phyloP scores from a whole-genome alignment of 2,797 vertebrate species.

The Agapornis canus region DNA sequence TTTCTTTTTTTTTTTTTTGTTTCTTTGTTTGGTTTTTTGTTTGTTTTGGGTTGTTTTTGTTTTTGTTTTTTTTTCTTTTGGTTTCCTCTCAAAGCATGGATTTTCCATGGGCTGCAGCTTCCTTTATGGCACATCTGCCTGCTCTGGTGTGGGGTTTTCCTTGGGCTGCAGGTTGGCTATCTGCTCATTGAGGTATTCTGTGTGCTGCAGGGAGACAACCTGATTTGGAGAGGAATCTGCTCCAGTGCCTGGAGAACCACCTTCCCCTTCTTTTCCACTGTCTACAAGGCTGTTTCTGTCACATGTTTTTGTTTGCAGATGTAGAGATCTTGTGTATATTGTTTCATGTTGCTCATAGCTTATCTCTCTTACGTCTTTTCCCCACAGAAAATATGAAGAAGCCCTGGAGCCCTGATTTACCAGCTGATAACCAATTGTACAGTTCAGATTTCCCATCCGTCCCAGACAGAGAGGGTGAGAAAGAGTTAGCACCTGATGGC shows the following conservation, averaged over 20 bases:
- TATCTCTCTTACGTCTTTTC: not conserved
- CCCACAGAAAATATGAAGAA: slow-evolving; percentile 56
- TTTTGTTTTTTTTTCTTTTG: not conserved
- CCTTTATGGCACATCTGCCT: not conserved
- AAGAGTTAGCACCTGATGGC: slow-evolving; percentile 63
- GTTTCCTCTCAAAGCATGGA: not conserved
- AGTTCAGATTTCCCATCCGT: slow-evolving; percentile 61
- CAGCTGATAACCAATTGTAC: slow-evolving; percentile 15
- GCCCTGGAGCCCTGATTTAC: slow-evolving; percentile 21
- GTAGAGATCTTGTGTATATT: not conserved
- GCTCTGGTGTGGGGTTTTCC: not conserved
- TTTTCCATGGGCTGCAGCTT: not conserved
- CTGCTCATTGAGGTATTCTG: not conserved
- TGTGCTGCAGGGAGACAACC: not conserved
- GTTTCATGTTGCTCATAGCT: not conserved
- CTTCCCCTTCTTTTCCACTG: not conserved
- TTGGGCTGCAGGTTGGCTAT: not conserved
- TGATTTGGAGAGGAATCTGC: not conserved
- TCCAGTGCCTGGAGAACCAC: not conserved
- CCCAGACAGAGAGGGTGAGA: slow-evolving; percentile 60
- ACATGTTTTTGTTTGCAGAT: not conserved
- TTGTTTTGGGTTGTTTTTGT: too few species aligned
- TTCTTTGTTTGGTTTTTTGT: too few species aligned
- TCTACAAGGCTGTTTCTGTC: not conserved
- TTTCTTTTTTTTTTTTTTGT: too few species aligned